Evolutionary conservation across 2,888 invertebrate genomes (phyloP), one percentile per base, ranked within the genome.

Genomic region (Cryptosula pallasiana): DNA sequence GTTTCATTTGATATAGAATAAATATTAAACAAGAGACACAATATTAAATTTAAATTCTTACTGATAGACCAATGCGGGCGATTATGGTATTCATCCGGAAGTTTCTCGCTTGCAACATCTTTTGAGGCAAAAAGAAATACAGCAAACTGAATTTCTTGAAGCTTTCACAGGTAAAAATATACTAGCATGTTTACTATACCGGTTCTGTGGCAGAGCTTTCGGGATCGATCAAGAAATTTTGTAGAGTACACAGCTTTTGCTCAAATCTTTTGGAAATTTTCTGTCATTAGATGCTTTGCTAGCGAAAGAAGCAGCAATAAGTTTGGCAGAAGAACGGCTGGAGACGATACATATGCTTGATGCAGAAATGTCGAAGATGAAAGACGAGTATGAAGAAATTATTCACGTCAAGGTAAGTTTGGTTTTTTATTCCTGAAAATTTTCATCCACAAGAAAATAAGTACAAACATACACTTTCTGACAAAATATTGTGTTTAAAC

Each of bases 81-180:
- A 63, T 63, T 27, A 3, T 13, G 27, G 34, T 34, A 5, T 32
- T 3, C 27, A 63, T 32, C 32, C 63, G 13, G 63, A 63, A 34
- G 63, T 63, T 5, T 25, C 63, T 32, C 63, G 63, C 32, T 32
- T 63, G 9, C 27, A 32, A 34, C 63, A 63, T n/a, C n/a, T 63
- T 27, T n/a, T 63, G 63, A 63, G n/a, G 9, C 63, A 63, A 9
- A 20, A 32, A n/a, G 32, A 63, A 32, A 63, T 63, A 29, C 63
- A 63, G 16, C 20, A 27, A 3, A 16, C 25, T 9, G 63, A 63
- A 25, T 63, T 63, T 32, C 32, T 32, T 34, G 29, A 27, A 5
- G 63, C 63, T 27, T 63, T 63, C 63, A 63, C 63, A 63, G 63
- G 63, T 63, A 63, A 5, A 57, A 45, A 45, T 45, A 5, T n/a